Base-by-base conservation (phyloP, 2,113 vertebrate species). In the Hirundichthys speculiger region DNA sequence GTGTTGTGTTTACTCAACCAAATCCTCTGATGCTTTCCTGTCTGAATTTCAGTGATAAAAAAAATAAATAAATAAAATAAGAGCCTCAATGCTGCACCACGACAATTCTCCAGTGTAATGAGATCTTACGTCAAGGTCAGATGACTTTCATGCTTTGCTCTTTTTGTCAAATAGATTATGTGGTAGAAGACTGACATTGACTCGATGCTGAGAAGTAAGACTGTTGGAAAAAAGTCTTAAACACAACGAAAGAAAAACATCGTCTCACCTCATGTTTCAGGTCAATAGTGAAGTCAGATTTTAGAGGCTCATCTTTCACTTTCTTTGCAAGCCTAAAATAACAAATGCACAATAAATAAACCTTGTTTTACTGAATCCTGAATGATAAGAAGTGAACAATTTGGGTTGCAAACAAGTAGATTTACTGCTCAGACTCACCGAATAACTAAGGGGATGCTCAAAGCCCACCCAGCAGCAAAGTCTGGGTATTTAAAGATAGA, bases 201-300 rank as follows among this genome's bases (percentile, higher is more conserved):
- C 61, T 70, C 34, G 22, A 74, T 45, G 43, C 42, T 53, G 62
- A 75, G 34, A 70, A 75, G 61, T 2, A 45, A 59, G 52, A 59
- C 3, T 8, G 54, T 61, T 27, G 22, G 21, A 58, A 70, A 56
- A 46, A 30, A 41, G 2, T 15, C 54, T 38, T 64, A 25, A 50
- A 53, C 59, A 40, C 16, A 41, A 27, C 4, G 13, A 34, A 19
- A 19, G n/a, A n/a, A 7, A n/a, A 1, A 18, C 4, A 15, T 19
- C 20, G 24, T 59, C 95, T 86, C 88, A 98, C 97, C 95, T 99
- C 97, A 55, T 99, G 95, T 75, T 99, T 98, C 82, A 99, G 94
- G 89, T 99, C 97, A 86, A 99, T 99, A 8, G 97, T 98, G 69
- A 99, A 99, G 89, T 99, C 97, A 13, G 96, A 98, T 68, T 95